Evolutionary conservation across 2,797 vertebrate species (phyloP).

Genomic region (Mus minutoides): DNA sequence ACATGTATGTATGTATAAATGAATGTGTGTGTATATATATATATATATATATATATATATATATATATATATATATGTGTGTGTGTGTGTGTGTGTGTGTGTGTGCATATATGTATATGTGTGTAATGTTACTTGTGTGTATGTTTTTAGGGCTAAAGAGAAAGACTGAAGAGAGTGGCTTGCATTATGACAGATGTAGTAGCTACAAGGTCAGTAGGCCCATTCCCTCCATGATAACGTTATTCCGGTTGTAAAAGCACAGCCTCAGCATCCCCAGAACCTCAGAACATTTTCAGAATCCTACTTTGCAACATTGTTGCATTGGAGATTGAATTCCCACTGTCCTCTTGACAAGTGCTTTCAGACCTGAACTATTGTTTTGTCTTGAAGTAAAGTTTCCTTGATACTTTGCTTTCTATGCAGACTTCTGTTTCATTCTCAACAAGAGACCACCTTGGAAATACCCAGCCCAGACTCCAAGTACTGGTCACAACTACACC

Average conservation of each 20-base stretch:
- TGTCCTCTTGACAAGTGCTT: background rate
- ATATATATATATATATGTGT: too few relatives aligned
- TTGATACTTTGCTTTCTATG: background rate
- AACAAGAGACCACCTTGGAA: background rate
- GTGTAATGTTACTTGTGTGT: too few relatives aligned
- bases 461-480: background rate
- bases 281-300: background rate
- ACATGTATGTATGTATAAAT: too few relatives aligned
- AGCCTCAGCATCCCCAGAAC: background rate
- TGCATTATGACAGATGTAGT: background rate
- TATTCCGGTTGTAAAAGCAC: background rate
- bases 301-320: background rate
- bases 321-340: background rate
- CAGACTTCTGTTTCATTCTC: background rate
- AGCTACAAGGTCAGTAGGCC: background rate
- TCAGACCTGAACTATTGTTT: background rate
- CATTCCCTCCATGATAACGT: background rate
- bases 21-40: too few relatives aligned
- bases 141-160: too few relatives aligned
- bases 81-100: too few relatives aligned
- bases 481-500: too few relatives aligned
- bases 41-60: too few relatives aligned
- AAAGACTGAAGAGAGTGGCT: background rate
- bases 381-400: background rate
- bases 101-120: too few relatives aligned